A percentile compares a stretch with the other conserved stretches of the same genome.
Evolutionary conservation across 2,113 vertebrate genomes (phyloP).

Genomic region (Phasianus colchicus): DNA sequence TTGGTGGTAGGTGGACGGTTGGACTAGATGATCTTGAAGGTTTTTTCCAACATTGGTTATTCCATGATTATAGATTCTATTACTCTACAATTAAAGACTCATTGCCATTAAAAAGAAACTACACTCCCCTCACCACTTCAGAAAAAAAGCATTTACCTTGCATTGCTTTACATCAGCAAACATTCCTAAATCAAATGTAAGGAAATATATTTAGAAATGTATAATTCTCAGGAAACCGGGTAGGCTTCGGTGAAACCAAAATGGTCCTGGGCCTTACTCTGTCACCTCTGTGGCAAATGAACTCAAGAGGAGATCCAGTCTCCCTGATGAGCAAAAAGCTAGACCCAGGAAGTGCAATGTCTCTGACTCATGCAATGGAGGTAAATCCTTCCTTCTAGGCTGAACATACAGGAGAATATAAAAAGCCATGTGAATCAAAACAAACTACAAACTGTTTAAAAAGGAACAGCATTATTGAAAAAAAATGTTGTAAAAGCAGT

Average conservation of each 20-base stretch:
- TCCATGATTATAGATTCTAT: too few species aligned
- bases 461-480: conserved; percentile 70
- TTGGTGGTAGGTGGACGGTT: too few species aligned
- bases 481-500: conserved; percentile 82
- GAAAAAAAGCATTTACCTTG: conserved; percentile 18
- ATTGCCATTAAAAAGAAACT: conserved; percentile 18
- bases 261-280: neutral
- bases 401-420: neutral
- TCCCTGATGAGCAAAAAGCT: neutral
- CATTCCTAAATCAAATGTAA: conserved; percentile 33
- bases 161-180: conserved; percentile 47
- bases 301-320: neutral
- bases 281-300: neutral
- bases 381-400: neutral
- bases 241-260: conserved; percentile 27
- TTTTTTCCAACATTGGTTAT: too few species aligned
- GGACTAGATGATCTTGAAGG: too few species aligned
- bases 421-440: conserved; percentile 58
- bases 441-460: conserved; percentile 16
- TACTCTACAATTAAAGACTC: neutral
- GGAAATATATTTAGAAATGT: conserved; percentile 49
- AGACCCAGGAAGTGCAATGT: neutral
- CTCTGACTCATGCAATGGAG: neutral
- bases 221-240: conserved; percentile 20
- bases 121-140: neutral